These are phyloP conservation scores for Lamprotornis superbus DNA, from an alignment of 2,113 vertebrate genomes.

Conservation along the genomic window DNA sequence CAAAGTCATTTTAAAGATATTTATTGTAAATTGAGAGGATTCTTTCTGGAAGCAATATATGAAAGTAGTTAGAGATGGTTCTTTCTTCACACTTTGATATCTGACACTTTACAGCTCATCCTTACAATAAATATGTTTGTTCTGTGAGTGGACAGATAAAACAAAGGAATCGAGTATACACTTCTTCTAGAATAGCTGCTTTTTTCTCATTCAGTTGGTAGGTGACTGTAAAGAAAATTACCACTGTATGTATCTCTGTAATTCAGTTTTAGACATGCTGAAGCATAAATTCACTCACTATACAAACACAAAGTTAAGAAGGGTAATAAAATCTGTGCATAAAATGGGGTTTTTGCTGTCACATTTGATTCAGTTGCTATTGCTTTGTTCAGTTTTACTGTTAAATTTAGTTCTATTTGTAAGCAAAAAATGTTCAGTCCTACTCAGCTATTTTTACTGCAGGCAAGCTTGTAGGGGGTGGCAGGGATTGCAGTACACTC, in stretches of 20 bases:
- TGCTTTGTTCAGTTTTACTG: slow-evolving; percentile 15
- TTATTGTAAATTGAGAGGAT: background rate
- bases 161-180: background rate
- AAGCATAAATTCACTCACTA: slow-evolving; percentile 30
- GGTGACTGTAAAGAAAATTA: slow-evolving; percentile 7
- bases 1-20: background rate
- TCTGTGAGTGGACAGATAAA: background rate
- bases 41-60: background rate
- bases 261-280: slow-evolving; percentile 6
- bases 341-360: slow-evolving; percentile 10
- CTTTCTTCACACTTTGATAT: background rate
- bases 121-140: background rate
- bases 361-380: slow-evolving; percentile 27
- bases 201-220: background rate
- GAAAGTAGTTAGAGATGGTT: background rate
- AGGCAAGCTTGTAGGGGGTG: background rate
- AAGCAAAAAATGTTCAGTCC: background rate
- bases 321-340: slow-evolving; percentile 37
- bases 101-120: background rate
- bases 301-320: slow-evolving; percentile 38
- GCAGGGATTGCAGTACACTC: background rate
- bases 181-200: background rate
- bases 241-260: background rate
- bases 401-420: background rate
- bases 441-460: background rate